phyloP scores from a whole-genome alignment of 2,888 invertebrate species.

The Troglohyphantes excavatus region DNA sequence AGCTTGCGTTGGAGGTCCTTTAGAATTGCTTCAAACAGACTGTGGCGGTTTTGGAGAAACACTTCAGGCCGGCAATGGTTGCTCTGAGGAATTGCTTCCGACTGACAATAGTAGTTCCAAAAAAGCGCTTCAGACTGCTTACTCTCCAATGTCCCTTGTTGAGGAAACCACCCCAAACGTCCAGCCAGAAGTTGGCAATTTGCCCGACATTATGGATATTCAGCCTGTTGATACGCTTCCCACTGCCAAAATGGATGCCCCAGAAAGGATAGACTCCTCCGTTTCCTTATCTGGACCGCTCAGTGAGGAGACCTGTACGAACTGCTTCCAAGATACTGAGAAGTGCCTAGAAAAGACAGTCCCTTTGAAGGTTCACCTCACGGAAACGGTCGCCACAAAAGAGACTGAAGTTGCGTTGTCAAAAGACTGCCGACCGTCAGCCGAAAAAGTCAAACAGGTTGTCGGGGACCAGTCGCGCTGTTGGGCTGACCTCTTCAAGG shows the following conservation, averaged over 20 bases:
- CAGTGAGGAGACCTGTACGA: constrained; percentile 43
- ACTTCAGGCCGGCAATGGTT: not conserved
- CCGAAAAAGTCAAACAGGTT: not conserved
- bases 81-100: constrained; percentile 3
- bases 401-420: no score
- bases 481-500: constrained; percentile 75
- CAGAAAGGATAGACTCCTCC: constrained; percentile 43
- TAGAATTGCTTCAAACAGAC: no score
- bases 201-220: no score
- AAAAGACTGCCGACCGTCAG: no score
- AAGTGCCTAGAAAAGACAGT: not conserved
- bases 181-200: constrained; percentile 37
- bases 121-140: not conserved
- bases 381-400: not conserved
- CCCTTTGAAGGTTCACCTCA: not conserved
- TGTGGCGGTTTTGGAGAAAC: not conserved
- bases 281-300: constrained; percentile 59
- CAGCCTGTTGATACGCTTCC: not conserved
- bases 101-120: not conserved
- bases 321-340: constrained; percentile 52
- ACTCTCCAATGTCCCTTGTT: not conserved
- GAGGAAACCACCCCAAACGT: constrained; percentile 20
- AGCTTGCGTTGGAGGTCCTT: no score
- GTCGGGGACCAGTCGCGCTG: constrained; percentile 47
- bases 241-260: constrained; percentile 58